Conservation (phyloP, 2,888 invertebrate species). For the Mesorhabditis sp. region DNA sequence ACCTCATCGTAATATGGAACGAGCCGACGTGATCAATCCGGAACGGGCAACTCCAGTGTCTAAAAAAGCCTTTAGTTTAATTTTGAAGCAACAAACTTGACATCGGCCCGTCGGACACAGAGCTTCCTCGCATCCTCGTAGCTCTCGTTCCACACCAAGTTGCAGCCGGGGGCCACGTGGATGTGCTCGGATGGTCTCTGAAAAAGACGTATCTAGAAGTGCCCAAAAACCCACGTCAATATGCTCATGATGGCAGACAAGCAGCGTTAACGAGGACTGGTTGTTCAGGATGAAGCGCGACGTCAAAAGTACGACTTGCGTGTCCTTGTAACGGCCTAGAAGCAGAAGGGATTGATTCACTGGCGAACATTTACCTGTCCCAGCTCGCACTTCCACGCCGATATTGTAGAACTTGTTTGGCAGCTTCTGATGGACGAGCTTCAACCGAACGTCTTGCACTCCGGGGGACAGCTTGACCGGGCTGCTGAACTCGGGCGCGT, state of each 20-base stretch:
- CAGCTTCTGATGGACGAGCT: slow-evolving; percentile 34
- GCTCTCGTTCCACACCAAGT: slow-evolving; percentile 94
- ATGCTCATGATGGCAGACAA: slow-evolving; percentile 83
- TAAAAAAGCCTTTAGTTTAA: neutral
- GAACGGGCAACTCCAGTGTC: slow-evolving; percentile 86
- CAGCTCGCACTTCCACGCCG: slow-evolving; percentile 82
- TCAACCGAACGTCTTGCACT: slow-evolving; percentile 46
- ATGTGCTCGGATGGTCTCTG: slow-evolving; percentile 70
- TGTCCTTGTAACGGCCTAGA: slow-evolving; percentile 79
- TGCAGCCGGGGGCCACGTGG: slow-evolving; percentile 81
- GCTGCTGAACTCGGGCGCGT: slow-evolving; percentile 32
- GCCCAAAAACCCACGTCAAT: slow-evolving; percentile 26
- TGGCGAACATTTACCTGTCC: slow-evolving; percentile 64
- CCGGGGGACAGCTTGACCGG: slow-evolving; percentile 45
- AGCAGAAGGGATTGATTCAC: neutral
- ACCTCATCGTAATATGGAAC: slow-evolving; percentile 81
- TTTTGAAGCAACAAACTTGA: slow-evolving; percentile 58
- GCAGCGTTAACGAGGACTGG: slow-evolving; percentile 72
- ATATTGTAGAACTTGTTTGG: slow-evolving; percentile 37
- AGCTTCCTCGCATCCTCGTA: slow-evolving; percentile 82
- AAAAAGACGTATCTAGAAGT: slow-evolving; percentile 56
- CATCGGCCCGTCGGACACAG: slow-evolving; percentile 76
- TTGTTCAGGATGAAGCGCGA: slow-evolving; percentile 91
- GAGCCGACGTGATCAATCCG: slow-evolving; percentile 79
- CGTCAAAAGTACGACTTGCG: slow-evolving; percentile 85